phyloP scores from a whole-genome alignment of 2,797 vertebrate species.

The Sitta carolinensis region DNA sequence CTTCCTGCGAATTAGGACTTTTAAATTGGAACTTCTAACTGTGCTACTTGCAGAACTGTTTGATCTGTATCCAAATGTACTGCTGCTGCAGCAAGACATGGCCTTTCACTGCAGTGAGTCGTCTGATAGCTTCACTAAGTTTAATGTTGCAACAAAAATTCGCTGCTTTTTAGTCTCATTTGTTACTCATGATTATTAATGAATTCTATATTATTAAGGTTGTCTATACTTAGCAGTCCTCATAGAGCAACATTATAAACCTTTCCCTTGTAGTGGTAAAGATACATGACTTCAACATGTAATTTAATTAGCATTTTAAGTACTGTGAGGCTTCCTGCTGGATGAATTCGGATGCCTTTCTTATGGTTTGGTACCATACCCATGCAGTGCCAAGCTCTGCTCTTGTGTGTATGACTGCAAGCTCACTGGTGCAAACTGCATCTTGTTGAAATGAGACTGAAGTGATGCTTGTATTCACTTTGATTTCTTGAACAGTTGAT shows the following conservation, averaged over 20 bases:
- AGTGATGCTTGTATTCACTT: background rate
- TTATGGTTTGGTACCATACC: background rate
- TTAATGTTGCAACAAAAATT: background rate
- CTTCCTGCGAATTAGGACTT: background rate
- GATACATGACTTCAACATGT: background rate
- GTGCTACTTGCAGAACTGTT: constrained; percentile 6
- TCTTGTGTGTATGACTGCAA: background rate
- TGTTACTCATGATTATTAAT: background rate
- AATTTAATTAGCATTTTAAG: constrained; percentile 29
- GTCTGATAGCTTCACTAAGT: background rate
- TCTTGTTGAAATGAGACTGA: constrained; percentile 8
- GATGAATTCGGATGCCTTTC: background rate
- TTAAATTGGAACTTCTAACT: background rate
- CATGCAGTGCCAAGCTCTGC: background rate
- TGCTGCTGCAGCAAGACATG: background rate
- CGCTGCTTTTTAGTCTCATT: background rate
- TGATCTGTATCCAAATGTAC: background rate
- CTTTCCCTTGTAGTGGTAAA: background rate
- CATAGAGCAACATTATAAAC: background rate
- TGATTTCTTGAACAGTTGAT: background rate
- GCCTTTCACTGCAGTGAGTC: background rate
- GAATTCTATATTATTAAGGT: background rate
- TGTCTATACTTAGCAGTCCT: background rate
- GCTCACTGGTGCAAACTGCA: background rate
- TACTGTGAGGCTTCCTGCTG: constrained; percentile 1